Conservation (phyloP, 2,113 vertebrate genomes). For the Steatornis caripensis region DNA sequence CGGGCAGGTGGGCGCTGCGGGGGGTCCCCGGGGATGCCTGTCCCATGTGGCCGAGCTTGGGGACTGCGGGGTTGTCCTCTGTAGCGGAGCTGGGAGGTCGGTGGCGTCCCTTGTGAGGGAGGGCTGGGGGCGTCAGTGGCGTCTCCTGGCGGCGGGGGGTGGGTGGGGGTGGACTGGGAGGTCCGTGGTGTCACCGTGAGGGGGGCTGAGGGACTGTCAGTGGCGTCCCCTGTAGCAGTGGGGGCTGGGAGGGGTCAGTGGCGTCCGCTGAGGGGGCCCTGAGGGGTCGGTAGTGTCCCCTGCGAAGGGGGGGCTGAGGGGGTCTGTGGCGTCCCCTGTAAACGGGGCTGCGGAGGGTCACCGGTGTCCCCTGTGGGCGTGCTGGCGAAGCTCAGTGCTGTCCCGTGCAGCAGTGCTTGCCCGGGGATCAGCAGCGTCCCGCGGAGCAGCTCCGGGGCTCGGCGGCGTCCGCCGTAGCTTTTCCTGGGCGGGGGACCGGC, state of each 20-base stretch:
- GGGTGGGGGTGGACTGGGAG: too few relatives aligned
- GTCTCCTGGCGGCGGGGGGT: too few relatives aligned
- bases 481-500: fast-evolving
- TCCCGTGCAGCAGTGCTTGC: not conserved
- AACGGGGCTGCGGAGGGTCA: not conserved
- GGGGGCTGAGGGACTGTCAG: too few relatives aligned
- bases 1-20: not conserved
- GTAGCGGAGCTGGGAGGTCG: too few relatives aligned
- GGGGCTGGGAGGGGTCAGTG: too few relatives aligned
- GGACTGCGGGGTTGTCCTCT: not conserved
- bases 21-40: not conserved
- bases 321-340: not conserved
- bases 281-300: not conserved
- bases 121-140: not conserved
- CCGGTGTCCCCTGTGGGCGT: not conserved
- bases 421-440: not conserved
- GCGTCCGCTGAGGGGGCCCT: too few relatives aligned
- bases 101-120: not conserved
- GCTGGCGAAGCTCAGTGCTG: not conserved
- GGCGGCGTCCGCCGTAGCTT: not conserved
- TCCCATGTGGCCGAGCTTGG: not conserved
- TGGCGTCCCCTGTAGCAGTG: too few relatives aligned
- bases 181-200: too few relatives aligned
- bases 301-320: too few relatives aligned
- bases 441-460: not conserved